Evolutionary conservation across 1,140 invertebrate genomes (phyloP).

Genomic region (Spodoptera litura): DNA sequence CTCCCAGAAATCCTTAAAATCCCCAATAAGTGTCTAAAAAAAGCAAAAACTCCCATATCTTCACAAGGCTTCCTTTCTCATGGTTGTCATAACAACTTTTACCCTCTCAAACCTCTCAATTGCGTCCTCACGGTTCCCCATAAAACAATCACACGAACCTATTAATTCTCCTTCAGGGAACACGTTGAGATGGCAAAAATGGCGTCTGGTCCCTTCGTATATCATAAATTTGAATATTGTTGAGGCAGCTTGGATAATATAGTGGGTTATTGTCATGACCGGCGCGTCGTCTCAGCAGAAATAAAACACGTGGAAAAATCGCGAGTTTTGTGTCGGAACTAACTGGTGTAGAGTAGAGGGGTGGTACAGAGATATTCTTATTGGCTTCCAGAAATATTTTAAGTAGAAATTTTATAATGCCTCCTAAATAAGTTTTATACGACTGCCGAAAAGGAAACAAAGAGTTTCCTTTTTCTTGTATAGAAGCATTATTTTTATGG

Average conservation of each 20-base stretch:
- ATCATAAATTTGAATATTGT: conserved; percentile 83
- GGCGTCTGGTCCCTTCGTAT: conserved; percentile 62
- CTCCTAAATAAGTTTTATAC: too few relatives aligned
- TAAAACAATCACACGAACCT: conserved; percentile 61
- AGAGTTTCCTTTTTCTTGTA: too few relatives aligned
- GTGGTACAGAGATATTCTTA: conserved; percentile 32
- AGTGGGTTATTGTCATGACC: conserved; percentile 75
- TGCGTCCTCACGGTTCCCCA: conserved; percentile 9
- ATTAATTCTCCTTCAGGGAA: conserved; percentile 59
- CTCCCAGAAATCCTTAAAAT: too few relatives aligned
- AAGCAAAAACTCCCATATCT: too few relatives aligned
- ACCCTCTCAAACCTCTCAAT: conserved; percentile 16
- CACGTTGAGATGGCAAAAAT: conserved; percentile 65
- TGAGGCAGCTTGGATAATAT: conserved; percentile 71
- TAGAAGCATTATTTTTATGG: too few relatives aligned
- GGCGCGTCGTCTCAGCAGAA: conserved; percentile 52
- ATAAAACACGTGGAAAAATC: conserved; percentile 72
- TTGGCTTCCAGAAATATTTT: too few relatives aligned
- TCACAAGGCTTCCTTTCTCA: background rate
- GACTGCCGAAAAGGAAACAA: too few relatives aligned
- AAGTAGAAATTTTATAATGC: too few relatives aligned
- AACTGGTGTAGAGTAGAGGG: conserved; percentile 55
- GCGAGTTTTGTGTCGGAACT: conserved; percentile 69
- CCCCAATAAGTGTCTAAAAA: too few relatives aligned
- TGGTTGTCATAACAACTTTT: background rate